Percentiles rank a stretch among this genome's conserved stretches.
Evolutionary conservation across 2,113 vertebrate species (phyloP).

Genomic region (Aix galericulata): DNA sequence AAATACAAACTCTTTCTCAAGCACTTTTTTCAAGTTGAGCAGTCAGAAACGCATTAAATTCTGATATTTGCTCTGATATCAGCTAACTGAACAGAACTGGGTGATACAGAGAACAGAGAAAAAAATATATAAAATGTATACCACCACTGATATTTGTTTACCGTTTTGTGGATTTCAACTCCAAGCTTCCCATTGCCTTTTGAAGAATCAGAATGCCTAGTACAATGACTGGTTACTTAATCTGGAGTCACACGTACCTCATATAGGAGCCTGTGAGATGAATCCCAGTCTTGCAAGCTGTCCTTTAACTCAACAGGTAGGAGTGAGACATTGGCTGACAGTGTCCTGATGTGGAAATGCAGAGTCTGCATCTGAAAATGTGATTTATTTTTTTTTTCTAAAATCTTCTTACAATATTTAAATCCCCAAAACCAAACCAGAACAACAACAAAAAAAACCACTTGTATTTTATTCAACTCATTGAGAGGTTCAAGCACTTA

Average conservation of each 20-base stretch:
- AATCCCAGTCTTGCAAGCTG: neutral
- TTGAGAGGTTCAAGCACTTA: neutral
- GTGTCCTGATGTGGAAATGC: neutral
- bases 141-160: neutral
- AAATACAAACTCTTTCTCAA: neutral
- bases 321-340: rapidly evolving
- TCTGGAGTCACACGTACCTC: neutral
- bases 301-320: neutral
- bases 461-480: neutral
- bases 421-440: neutral
- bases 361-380: neutral
- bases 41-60: neutral
- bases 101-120: neutral
- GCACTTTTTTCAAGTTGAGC: neutral
- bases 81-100: neutral
- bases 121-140: neutral
- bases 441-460: neutral
- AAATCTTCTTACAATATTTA: neutral
- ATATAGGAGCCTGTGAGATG: neutral
- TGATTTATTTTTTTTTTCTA: neutral
- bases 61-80: neutral
- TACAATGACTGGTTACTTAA: neutral
- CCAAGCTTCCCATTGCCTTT: neutral
- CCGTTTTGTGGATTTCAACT: neutral
- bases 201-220: neutral